A percentile compares a stretch with the other conserved stretches of the same genome.
phyloP scores from a whole-genome alignment of 2,113 vertebrate species.

The Manacus vitellinus region DNA sequence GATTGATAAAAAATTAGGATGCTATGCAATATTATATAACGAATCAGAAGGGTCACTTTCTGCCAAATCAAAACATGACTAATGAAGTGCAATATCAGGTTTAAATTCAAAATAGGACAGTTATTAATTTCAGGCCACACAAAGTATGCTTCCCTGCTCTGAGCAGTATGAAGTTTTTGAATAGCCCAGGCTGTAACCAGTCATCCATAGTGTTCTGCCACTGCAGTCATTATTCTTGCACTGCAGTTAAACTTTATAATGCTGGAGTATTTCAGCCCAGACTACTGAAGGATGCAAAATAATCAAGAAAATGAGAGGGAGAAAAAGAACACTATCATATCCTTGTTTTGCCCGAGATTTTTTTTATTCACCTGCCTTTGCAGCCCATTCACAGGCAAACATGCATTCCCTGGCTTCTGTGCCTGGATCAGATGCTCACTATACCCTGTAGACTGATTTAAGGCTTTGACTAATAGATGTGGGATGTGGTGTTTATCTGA shows the following conservation, averaged over 20 bases:
- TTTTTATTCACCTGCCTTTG: background rate
- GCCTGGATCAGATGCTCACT: background rate
- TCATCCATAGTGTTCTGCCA: slow-evolving; percentile 28
- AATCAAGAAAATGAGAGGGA: background rate
- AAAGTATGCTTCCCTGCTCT: background rate
- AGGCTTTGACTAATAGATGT: background rate
- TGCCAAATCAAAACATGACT: slow-evolving; percentile 24
- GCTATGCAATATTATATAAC: background rate
- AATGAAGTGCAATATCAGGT: background rate
- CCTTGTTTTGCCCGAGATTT: background rate
- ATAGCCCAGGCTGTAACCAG: slow-evolving; percentile 1
- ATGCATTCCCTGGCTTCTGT: background rate
- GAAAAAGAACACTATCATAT: background rate
- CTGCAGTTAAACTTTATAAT: slow-evolving; percentile 33
- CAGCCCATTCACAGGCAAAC: background rate
- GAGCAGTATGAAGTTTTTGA: background rate
- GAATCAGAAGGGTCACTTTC: background rate
- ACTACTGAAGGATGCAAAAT: slow-evolving; percentile 11
- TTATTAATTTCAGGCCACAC: background rate
- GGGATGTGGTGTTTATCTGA: background rate
- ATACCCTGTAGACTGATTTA: background rate
- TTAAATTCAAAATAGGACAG: background rate
- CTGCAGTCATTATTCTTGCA: slow-evolving; percentile 33
- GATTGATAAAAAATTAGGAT: background rate
- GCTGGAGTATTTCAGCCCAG: slow-evolving; percentile 32